A percentile compares a stretch with the other conserved stretches of the same genome.
These are phyloP conservation scores for Holotrichia oblita DNA, from an alignment of 1,140 invertebrate genomes.

Conservation along the genomic window DNA sequence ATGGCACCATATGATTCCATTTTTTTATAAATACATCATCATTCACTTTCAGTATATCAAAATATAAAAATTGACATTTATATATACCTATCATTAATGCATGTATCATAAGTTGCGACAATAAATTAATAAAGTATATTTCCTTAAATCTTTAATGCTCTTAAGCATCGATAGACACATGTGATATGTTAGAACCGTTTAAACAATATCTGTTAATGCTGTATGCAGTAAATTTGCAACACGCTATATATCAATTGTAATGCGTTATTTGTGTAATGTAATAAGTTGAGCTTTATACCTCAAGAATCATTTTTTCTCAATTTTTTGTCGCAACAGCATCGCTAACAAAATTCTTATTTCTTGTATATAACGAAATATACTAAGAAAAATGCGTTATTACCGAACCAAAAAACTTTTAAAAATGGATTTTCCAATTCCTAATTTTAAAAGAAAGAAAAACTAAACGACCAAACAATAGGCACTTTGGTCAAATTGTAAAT, in stretches of 20 bases:
- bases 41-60: slow-evolving; percentile 42
- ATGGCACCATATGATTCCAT: slow-evolving; percentile 59
- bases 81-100: slow-evolving; percentile 38
- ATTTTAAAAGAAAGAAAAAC: slow-evolving; percentile 43
- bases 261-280: background rate
- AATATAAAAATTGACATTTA: slow-evolving; percentile 43
- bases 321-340: slow-evolving; percentile 36
- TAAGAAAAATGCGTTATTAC: slow-evolving; percentile 23
- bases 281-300: background rate
- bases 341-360: slow-evolving; percentile 34
- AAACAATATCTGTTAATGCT: slow-evolving; percentile 24
- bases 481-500: slow-evolving; percentile 55
- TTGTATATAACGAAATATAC: slow-evolving; percentile 26
- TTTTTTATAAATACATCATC: slow-evolving; percentile 44
- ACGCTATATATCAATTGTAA: background rate
- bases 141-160: slow-evolving; percentile 14
- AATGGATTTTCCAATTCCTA: slow-evolving; percentile 6
- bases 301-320: background rate
- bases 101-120: slow-evolving; percentile 35
- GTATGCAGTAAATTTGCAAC: background rate
- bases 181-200: slow-evolving; percentile 44
- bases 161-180: slow-evolving; percentile 39
- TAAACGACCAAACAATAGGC: slow-evolving; percentile 56
- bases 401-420: slow-evolving; percentile 31
- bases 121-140: slow-evolving; percentile 21